These are phyloP conservation scores for Strigamia transsilvanica DNA, from an alignment of 2,888 invertebrate genomes.

Conservation along the genomic window DNA sequence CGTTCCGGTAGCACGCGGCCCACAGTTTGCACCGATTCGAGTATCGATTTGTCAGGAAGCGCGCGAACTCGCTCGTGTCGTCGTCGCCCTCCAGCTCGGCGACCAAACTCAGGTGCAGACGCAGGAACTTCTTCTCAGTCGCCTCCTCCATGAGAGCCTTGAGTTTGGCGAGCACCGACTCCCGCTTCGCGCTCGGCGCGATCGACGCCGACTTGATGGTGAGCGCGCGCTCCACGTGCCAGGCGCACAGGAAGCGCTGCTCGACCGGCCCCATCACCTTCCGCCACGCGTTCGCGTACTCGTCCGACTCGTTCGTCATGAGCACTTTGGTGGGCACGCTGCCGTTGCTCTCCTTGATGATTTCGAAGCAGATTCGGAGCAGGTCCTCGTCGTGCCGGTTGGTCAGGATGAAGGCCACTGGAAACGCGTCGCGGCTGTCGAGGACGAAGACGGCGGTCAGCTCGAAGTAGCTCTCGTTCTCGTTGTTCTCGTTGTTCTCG, in stretches of 20 bases:
- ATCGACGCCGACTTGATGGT: background rate
- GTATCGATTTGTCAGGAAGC: slow-evolving; percentile 45
- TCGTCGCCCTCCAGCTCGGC: slow-evolving; percentile 9
- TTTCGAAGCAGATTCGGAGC: background rate
- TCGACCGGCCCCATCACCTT: slow-evolving; percentile 48
- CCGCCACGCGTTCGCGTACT: slow-evolving; percentile 55
- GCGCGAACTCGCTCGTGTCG: background rate
- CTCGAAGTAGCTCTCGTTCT: slow-evolving; percentile 52
- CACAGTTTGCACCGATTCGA: slow-evolving; percentile 51
- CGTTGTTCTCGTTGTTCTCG: background rate
- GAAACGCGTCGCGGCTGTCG: background rate
- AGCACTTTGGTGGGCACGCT: slow-evolving; percentile 27
- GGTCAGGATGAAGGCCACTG: slow-evolving; percentile 42
- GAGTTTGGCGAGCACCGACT: background rate
- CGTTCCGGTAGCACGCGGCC: slow-evolving; percentile 54
- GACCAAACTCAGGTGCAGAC: background rate
- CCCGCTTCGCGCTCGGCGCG: background rate
- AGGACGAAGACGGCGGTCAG: slow-evolving; percentile 53
- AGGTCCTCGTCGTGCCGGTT: slow-evolving; percentile 17
- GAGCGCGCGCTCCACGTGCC: slow-evolving; percentile 50
- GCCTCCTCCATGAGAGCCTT: background rate
- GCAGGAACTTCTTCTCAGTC: background rate
- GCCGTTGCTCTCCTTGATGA: background rate
- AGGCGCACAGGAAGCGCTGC: slow-evolving; percentile 53
- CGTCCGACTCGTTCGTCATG: slow-evolving; percentile 54